A percentile compares a stretch with the other conserved stretches of the same genome.
Evolutionary conservation across 2,888 invertebrate species (phyloP).

Genomic region (Pedicia rivosa): DNA sequence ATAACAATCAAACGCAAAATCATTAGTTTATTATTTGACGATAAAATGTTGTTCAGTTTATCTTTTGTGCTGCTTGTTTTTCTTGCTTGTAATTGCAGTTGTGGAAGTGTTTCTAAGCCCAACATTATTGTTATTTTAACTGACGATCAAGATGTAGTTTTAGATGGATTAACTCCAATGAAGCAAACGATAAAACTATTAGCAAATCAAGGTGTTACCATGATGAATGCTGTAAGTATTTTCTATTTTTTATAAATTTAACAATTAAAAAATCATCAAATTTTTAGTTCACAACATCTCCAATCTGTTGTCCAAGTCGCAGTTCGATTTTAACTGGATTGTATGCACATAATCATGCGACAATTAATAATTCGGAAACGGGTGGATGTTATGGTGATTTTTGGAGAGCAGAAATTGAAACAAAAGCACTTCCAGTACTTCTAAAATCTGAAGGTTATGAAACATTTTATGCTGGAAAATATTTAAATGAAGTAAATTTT

Average conservation of each 20-base stretch:
- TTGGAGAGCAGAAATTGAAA: conserved; percentile 54
- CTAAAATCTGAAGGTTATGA: conserved; percentile 49
- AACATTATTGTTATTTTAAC: conserved; percentile 68
- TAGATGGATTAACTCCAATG: conserved; percentile 62
- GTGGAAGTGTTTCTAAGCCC: conserved; percentile 32
- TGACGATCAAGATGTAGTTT: conserved; percentile 71
- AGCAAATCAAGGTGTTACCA: conserved; percentile 46
- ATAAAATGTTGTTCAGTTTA: too few relatives aligned
- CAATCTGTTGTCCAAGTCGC: conserved; percentile 84
- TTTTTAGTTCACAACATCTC: conserved; percentile 63
- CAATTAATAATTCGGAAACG: conserved; percentile 56
- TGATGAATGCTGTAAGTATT: conserved; percentile 52
- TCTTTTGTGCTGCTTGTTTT: too few relatives aligned
- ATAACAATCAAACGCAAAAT: too few relatives aligned
- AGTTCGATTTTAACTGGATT: conserved; percentile 70
- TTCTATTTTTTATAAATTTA: conserved; percentile 2
- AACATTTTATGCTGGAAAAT: conserved; percentile 90
- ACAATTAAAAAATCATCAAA: not conserved
- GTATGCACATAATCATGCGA: conserved; percentile 68
- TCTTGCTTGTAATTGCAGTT: too few relatives aligned
- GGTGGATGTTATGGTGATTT: conserved; percentile 58
- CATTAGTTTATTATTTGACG: too few relatives aligned
- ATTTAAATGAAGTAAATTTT: conserved; percentile 61
- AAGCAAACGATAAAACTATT: conserved; percentile 43
- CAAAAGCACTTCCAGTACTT: conserved; percentile 46